These are phyloP conservation scores for Acridotheres tristis DNA, from an alignment of 2,797 vertebrate species.

Conservation along the genomic window DNA sequence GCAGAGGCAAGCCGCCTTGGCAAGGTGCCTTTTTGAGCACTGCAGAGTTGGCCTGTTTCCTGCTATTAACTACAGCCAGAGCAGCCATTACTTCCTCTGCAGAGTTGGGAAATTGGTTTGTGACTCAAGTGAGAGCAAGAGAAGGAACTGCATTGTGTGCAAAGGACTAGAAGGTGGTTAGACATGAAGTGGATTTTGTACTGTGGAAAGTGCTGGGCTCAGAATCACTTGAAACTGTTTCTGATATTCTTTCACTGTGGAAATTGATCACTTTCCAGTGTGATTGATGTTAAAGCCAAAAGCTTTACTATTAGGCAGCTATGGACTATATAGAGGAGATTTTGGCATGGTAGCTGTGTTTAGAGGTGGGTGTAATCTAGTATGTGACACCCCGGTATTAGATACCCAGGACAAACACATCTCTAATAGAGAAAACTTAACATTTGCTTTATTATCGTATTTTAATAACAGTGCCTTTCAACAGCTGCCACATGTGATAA, in stretches of 20 bases:
- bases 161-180: background rate
- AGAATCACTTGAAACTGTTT: background rate
- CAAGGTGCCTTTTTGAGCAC: background rate
- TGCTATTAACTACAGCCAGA: background rate
- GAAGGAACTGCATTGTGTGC: background rate
- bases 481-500: background rate
- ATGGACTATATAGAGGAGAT: background rate
- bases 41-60: constrained; percentile 30
- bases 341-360: background rate
- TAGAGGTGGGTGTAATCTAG: background rate
- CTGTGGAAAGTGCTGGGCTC: background rate
- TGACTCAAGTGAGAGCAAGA: background rate
- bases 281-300: background rate
- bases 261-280: background rate
- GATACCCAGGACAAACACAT: background rate
- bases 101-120: background rate
- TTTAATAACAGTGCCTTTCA: background rate
- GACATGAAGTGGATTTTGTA: background rate
- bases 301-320: background rate
- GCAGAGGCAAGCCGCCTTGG: background rate
- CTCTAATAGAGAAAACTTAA: background rate
- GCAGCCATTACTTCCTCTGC: background rate
- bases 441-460: background rate
- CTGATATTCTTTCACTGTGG: background rate
- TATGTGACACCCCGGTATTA: background rate